Conservation (phyloP, 2,888 invertebrate genomes). For the Spatulosminthurus flaviceps region DNA sequence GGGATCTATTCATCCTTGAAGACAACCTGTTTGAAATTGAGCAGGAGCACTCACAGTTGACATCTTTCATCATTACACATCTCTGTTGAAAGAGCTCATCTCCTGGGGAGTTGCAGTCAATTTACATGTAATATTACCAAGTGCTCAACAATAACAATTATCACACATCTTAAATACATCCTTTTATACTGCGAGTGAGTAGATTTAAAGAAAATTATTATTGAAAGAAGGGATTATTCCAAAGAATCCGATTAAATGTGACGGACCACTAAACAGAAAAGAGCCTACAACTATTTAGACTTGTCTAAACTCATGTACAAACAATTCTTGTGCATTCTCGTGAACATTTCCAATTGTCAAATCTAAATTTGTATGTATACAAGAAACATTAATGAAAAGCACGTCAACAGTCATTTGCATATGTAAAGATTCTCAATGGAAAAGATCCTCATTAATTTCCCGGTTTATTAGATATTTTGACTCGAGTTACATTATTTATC, state of each 20-base stretch:
- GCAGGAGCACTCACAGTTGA: background rate
- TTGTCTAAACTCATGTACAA: too few species aligned
- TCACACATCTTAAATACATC: background rate
- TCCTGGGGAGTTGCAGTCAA: background rate
- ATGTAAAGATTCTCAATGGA: background rate
- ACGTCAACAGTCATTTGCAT: background rate
- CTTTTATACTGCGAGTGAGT: too few species aligned
- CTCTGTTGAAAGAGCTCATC: background rate
- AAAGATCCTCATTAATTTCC: too few species aligned
- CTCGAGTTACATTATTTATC: too few species aligned
- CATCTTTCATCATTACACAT: background rate
- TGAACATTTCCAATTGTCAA: background rate
- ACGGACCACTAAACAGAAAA: too few species aligned
- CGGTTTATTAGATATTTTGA: too few species aligned
- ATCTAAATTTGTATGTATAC: background rate
- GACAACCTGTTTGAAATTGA: background rate
- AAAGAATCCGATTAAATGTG: too few species aligned
- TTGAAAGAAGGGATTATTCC: too few species aligned
- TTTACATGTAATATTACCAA: background rate
- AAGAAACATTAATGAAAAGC: background rate
- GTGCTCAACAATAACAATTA: background rate
- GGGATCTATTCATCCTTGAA: background rate
- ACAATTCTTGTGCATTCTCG: too few species aligned
- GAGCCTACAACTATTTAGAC: too few species aligned
- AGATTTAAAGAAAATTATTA: too few species aligned